Evolutionary conservation across 2,113 vertebrate genomes (phyloP).

Genomic region (Coptodon rendalli): DNA sequence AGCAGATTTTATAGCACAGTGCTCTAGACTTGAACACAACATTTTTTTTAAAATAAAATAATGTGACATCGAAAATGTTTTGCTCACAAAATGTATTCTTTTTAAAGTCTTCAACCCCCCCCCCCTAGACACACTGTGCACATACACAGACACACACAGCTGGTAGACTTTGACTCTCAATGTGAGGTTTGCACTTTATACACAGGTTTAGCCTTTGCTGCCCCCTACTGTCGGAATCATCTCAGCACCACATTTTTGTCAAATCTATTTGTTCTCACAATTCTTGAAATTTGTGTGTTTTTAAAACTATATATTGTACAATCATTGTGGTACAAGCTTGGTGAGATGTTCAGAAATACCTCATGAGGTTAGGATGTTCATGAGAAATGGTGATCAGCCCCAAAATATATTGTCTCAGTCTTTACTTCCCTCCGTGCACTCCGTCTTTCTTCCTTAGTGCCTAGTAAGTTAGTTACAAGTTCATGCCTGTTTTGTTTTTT

Average conservation of each 20-base stretch:
- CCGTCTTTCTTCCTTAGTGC: background rate
- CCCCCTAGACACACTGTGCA: background rate
- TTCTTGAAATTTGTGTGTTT: background rate
- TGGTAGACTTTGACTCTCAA: background rate
- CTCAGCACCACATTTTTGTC: background rate
- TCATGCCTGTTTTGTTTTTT: background rate
- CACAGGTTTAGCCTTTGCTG: background rate
- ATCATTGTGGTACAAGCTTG: background rate
- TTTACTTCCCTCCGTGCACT: background rate
- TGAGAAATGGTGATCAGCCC: background rate
- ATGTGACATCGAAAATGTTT: background rate
- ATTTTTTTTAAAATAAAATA: background rate
- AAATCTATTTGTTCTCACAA: background rate
- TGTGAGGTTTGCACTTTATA: background rate
- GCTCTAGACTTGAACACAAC: background rate
- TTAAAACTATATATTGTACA: background rate
- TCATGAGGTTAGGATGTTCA: background rate
- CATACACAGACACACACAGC: background rate
- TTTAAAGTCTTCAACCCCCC: background rate
- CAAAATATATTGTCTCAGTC: background rate
- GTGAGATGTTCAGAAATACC: background rate
- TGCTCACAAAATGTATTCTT: background rate
- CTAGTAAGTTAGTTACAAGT: background rate
- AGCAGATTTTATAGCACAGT: background rate
- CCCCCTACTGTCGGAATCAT: background rate